Evolutionary conservation across 2,797 vertebrate genomes (phyloP), one percentile per base, ranked within the genome.

Genomic region (Trematomus bernacchii): DNA sequence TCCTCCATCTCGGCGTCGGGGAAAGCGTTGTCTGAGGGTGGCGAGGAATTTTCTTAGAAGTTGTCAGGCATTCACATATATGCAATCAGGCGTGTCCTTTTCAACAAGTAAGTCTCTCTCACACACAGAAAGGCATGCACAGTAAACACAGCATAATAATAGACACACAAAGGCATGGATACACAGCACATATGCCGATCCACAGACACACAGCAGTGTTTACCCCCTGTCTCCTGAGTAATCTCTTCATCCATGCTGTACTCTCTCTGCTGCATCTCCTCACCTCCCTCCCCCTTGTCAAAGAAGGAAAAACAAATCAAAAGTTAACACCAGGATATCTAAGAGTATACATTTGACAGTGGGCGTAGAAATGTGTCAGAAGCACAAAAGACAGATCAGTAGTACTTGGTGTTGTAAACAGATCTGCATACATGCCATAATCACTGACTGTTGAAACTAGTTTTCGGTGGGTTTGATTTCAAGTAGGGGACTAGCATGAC

Each of bases 221-320:
- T 92, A 95, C 95, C 95, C 51, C 88, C 92, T 18, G 93, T 91
- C 2, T 94, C 91, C 21, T 92, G 92, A 66, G 79, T 87, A 46
- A 87, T 82, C 60, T 90, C 94, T 78, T 97, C 95, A 19, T 95
- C 93, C 12, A 91, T 89, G 83, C 94, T 94, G 73, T 86, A 88
- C 80, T 96, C 84, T 80, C 91, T 93, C 71, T 94, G 92, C 46
- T 96, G 94, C 23, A 85, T 93, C 63, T 97, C 96, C 48, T 96
- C 96, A 5, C 82, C 72, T 70, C 92, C 93, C 48, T 96, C 96
- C n/a, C 87, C 96, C 82, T 94, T 79, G 61, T 75, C 43, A 74
- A 52, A 77, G 68, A 76, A 40, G 66, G 65, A 73, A 50, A 89
- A 21, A 73, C 50, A 85, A 62, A 82, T 52, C n/a, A 75, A 46